A percentile compares a stretch with the other conserved stretches of the same genome.
Evolutionary conservation across 2,797 vertebrate species (phyloP).

Genomic region (Semotilus atromaculatus): DNA sequence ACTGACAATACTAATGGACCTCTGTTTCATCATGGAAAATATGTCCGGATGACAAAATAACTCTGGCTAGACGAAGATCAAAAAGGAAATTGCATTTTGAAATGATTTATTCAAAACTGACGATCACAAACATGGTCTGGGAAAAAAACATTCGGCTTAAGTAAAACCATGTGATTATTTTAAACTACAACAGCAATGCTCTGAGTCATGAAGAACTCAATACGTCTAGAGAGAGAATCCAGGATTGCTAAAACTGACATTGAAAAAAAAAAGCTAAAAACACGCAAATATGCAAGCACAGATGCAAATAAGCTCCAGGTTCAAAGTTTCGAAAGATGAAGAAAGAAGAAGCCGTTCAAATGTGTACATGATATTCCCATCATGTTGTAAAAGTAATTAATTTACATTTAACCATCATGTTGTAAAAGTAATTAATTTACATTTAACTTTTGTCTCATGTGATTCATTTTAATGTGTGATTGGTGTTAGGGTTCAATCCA

Average conservation of each 20-base stretch:
- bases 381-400: neutral
- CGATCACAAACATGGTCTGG: neutral
- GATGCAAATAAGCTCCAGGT: neutral
- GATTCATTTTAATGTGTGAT: neutral
- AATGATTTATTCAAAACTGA: neutral
- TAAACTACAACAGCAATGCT: neutral
- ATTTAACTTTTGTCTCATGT: neutral
- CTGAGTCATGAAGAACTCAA: neutral
- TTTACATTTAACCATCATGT: neutral
- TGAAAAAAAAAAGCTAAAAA: neutral
- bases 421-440: neutral
- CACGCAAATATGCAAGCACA: neutral
- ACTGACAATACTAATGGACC: constrained; percentile 12
- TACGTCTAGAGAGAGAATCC: neutral
- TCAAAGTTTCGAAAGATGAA: neutral
- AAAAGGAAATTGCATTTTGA: constrained; percentile 2
- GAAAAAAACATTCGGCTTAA: constrained; percentile 7
- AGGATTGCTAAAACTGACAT: constrained; percentile 5
- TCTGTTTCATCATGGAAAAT: neutral
- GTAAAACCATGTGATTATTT: neutral
- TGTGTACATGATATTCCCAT: neutral
- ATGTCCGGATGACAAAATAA: neutral
- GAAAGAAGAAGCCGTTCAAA: neutral
- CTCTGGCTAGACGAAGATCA: neutral
- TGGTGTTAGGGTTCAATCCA: neutral